Conservation (phyloP, 2,797 vertebrate genomes). For the Peromyscus eremicus region DNA sequence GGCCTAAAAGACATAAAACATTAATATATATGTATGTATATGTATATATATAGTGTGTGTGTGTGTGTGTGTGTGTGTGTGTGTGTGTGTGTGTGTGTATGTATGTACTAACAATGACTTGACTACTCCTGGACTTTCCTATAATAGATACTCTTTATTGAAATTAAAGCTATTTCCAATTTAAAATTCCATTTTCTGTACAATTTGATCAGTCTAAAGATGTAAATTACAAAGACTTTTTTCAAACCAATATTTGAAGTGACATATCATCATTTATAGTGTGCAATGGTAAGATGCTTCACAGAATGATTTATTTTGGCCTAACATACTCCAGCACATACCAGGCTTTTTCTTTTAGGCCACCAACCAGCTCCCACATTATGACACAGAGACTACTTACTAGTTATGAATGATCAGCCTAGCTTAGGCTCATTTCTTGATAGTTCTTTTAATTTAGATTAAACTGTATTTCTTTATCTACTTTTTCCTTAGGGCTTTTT, state of each 20-base stretch:
- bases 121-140: conserved; percentile 19
- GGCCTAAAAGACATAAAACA: neutral
- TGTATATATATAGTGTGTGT: too few species aligned
- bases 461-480: too few species aligned
- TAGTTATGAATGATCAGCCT: too few species aligned
- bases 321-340: neutral
- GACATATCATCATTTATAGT: neutral
- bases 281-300: neutral
- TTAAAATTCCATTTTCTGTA: neutral
- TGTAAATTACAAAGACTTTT: neutral
- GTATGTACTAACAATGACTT: neutral
- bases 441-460: too few species aligned
- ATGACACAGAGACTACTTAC: too few species aligned
- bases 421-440: too few species aligned
- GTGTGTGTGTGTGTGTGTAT: too few species aligned
- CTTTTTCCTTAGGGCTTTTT: too few species aligned
- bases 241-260: neutral
- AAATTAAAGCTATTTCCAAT: conserved; percentile 24
- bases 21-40: neutral
- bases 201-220: conserved; percentile 16
- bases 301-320: conserved; percentile 9
- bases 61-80: too few species aligned
- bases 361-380: too few species aligned
- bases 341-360: too few species aligned
- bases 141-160: neutral